These are phyloP conservation scores for Catostylus mosaicus DNA, from an alignment of 30 jellyfish, hydroid and myxozoan genomes.

Conservation along the genomic window DNA sequence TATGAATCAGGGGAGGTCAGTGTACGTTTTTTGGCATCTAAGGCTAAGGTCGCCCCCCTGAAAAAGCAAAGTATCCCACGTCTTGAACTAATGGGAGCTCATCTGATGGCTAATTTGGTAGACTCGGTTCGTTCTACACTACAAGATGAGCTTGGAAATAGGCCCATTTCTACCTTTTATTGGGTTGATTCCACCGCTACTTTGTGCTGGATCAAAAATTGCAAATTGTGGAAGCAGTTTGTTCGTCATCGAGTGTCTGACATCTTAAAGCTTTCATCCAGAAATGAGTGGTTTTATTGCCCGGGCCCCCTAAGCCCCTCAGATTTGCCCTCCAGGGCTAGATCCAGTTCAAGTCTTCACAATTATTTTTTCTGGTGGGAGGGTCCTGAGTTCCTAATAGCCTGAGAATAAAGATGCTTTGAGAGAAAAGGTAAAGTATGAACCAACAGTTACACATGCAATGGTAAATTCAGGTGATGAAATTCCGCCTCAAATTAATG, in stretches of 20 bases:
- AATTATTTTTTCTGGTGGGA: conserved; percentile 39
- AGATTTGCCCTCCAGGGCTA: conserved; percentile 58
- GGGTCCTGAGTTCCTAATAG: conserved; percentile 60
- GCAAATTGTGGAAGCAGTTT: conserved; percentile 15
- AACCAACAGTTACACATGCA: conserved; percentile 31
- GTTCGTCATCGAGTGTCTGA: conserved; percentile 21
- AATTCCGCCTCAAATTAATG: conserved; percentile 2
- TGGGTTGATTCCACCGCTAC: conserved; percentile 51
- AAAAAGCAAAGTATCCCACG: conserved; percentile 58
- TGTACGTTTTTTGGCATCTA: conserved; percentile 50
- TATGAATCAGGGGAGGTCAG: conserved; percentile 58
- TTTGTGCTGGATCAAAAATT: conserved; percentile 51
- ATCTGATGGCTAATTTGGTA: conserved; percentile 41
- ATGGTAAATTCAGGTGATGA: conserved; percentile 23
- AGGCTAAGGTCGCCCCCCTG: conserved; percentile 73
- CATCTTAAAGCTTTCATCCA: conserved; percentile 9
- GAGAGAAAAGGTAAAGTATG: conserved; percentile 37
- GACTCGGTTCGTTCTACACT: not conserved
- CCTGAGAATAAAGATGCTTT: conserved; percentile 33
- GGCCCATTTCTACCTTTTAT: not conserved
- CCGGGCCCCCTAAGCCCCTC: conserved; percentile 62
- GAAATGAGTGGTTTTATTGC: conserved; percentile 26
- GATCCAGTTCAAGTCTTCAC: not conserved
- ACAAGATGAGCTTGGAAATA: conserved; percentile 5
- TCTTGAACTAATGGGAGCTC: conserved; percentile 56